Base-by-base conservation (phyloP, 2,113 vertebrate species). In the Sarotherodon lohbergeri region DNA sequence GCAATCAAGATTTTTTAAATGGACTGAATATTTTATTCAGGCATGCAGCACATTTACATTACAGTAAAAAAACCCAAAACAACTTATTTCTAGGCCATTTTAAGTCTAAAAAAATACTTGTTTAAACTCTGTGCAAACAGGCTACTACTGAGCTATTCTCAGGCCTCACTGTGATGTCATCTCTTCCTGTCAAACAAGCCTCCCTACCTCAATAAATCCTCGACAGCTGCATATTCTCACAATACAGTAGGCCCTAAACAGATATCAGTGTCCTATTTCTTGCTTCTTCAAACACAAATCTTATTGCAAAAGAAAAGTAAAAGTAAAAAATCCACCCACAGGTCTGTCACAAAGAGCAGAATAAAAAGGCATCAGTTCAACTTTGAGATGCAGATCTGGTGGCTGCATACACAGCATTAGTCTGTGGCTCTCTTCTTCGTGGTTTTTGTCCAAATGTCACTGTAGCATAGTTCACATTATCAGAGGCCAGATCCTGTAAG, bases 181-280 rank as follows among this genome's bases (percentile, higher is more conserved):
- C 61, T 32, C 43, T 29, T 76, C 41, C 16, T 48, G 16, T 32
- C 22, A 76, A 50, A 76, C 24, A 76, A 19, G 14, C 14, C 0
- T 16, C 13, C 3, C 13, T 6, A 73, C 1, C 9, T 73, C 41
- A 46, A 0, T 48, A 76, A 48, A 76, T 1, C 0, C 43, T 17
- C 9, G 22, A 48, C 63, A 43, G 5, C 68, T 73, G 41, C 22
- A 73, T 48, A 76, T 76, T 7, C 5, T 29, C 24, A 48, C 68
- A 46, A 27, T 1, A 9, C 22, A 73, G 0, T 0, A 22, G 41
- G 3, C 13, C 22, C 68, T 27, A 46, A 17, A 11, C 22, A 11
- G 13, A 73, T 16, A 71, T 43, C 39, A 73, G 14, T 9, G 19
- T 22, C 7, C 19, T 12, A 11, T 22, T 2, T 55, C n/a, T 11